A percentile compares a stretch with the other conserved stretches of the same genome.
These are phyloP conservation scores for Platyura marginata DNA, from an alignment of 1,140 invertebrate species.

Conservation along the genomic window DNA sequence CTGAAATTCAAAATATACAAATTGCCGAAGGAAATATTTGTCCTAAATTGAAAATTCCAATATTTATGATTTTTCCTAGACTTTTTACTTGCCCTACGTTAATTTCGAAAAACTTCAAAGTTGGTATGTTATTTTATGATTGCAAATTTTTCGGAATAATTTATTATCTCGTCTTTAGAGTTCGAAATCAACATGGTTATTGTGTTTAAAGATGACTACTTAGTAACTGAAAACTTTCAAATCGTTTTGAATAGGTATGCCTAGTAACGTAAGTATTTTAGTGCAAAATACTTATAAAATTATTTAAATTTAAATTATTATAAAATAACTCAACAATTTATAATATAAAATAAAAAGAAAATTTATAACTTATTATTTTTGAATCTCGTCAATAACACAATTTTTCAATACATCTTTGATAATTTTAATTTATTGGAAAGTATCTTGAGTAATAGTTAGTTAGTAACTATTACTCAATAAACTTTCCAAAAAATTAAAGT, in stretches of 20 bases:
- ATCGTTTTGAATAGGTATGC: conserved; percentile 16
- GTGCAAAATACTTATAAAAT: too few relatives aligned
- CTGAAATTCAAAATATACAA: conserved; percentile 96
- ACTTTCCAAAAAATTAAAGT: too few relatives aligned
- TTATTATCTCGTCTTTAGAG: conserved; percentile 44
- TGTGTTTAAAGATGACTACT: conserved; percentile 81
- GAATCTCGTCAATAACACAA: too few relatives aligned
- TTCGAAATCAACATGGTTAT: conserved; percentile 92
- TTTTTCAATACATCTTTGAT: too few relatives aligned
- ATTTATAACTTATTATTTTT: too few relatives aligned
- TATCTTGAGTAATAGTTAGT: too few relatives aligned
- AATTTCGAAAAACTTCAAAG: conserved; percentile 84
- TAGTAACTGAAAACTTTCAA: conserved; percentile 90
- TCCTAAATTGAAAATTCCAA: conserved; percentile 64
- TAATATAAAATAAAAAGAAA: too few relatives aligned
- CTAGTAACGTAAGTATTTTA: too few relatives aligned
- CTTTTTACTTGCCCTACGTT: conserved; percentile 90
- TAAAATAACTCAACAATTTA: too few relatives aligned
- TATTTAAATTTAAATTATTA: too few relatives aligned
- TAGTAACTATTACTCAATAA: too few relatives aligned
- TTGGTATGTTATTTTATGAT: conserved; percentile 45
- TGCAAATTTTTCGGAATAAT: conserved; percentile 2
- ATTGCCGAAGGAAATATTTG: conserved; percentile 83
- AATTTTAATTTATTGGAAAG: too few relatives aligned
- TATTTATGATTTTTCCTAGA: conserved; percentile 90